Conservation (phyloP, 1,140 invertebrate genomes). For the Hyphantria cunea region DNA sequence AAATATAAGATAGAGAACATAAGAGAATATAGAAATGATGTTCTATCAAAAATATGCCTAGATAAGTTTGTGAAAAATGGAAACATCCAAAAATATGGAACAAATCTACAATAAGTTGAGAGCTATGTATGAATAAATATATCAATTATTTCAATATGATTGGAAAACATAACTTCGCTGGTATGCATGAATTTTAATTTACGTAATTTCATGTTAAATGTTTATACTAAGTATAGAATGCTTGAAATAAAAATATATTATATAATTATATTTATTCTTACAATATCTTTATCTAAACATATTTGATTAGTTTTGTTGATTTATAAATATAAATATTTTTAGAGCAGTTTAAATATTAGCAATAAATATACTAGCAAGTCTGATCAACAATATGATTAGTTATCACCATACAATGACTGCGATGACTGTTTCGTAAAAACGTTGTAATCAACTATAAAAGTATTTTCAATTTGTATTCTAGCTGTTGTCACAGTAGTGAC, state of each 20-base stretch:
- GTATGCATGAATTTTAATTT: slow-evolving; percentile 3
- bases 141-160: slow-evolving; percentile 10
- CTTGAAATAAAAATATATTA: background rate
- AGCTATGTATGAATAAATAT: slow-evolving; percentile 21
- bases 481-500: slow-evolving; percentile 75
- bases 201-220: slow-evolving; percentile 16
- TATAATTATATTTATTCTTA: too few species aligned
- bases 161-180: slow-evolving; percentile 23
- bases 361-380: too few species aligned
- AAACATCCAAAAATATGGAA: background rate
- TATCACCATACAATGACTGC: too few species aligned
- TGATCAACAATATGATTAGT: too few species aligned
- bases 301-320: too few species aligned
- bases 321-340: too few species aligned
- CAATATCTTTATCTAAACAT: too few species aligned
- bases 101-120: background rate
- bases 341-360: too few species aligned
- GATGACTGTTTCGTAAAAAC: slow-evolving; percentile 31
- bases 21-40: background rate
- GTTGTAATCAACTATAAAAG: slow-evolving; percentile 77
- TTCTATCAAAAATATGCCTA: too few species aligned
- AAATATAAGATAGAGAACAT: too few species aligned
- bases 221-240: slow-evolving; percentile 10
- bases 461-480: slow-evolving; percentile 77
- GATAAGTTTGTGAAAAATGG: too few species aligned